phyloP scores from a whole-genome alignment of 2,113 vertebrate genomes.

The Triplophysa dalaica region DNA sequence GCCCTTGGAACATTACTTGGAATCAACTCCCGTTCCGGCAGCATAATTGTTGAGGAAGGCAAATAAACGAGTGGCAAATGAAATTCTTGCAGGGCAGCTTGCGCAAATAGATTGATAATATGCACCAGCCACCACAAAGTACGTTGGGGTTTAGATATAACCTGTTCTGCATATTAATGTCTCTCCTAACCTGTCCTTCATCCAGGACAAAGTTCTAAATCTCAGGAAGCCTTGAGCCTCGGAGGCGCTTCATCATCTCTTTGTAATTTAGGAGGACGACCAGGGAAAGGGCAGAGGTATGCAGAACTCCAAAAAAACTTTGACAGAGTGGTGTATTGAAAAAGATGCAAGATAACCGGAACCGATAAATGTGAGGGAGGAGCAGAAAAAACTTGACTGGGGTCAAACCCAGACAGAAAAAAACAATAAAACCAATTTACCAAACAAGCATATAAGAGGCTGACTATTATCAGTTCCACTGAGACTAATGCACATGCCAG shows the following conservation, averaged over 20 bases:
- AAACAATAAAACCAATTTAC: constrained; percentile 1
- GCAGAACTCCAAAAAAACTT: constrained; percentile 63
- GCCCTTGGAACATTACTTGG: constrained; percentile 66
- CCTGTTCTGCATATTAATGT: constrained; percentile 78
- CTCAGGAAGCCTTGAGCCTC: constrained; percentile 72
- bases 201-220: constrained; percentile 76
- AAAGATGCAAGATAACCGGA: constrained; percentile 19
- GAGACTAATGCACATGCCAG: background rate
- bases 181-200: constrained; percentile 75
- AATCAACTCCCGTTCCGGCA: constrained; percentile 65
- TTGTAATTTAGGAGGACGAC: constrained; percentile 71
- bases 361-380: background rate
- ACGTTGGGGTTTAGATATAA: constrained; percentile 66
- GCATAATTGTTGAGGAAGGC: constrained; percentile 67
- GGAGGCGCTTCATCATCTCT: constrained; percentile 67
- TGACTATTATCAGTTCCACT: background rate
- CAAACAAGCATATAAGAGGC: background rate
- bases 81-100: constrained; percentile 71
- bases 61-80: constrained; percentile 73
- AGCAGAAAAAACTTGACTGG: constrained; percentile 39
- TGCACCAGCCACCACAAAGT: constrained; percentile 64
- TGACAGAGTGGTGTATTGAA: constrained; percentile 46
- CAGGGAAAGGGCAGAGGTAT: constrained; percentile 61
- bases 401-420: background rate
- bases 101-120: constrained; percentile 77